These are phyloP conservation scores for Zosterops borbonicus DNA, from an alignment of 2,113 vertebrate species.

Conservation along the genomic window DNA sequence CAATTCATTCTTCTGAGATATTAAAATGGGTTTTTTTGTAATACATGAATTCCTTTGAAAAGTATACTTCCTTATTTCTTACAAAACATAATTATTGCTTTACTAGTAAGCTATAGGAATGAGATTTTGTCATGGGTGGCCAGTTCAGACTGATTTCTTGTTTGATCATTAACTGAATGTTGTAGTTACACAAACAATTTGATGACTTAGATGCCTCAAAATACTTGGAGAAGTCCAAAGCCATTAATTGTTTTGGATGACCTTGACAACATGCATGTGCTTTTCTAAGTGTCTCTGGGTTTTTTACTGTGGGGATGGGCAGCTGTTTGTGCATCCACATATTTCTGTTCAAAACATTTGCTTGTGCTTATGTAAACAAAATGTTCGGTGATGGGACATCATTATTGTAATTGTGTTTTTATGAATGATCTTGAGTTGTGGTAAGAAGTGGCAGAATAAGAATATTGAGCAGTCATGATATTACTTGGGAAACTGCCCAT, in stretches of 20 bases:
- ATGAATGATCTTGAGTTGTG: background rate
- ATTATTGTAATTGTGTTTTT: background rate
- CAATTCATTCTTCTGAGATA: background rate
- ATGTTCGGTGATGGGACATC: background rate
- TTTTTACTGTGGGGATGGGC: background rate
- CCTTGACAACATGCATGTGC: background rate
- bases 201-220: background rate
- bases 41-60: background rate
- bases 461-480: background rate
- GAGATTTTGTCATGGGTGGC: background rate
- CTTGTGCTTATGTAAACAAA: background rate
- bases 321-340: background rate
- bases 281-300: background rate
- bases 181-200: background rate
- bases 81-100: background rate
- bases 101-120: background rate
- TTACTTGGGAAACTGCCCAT: background rate
- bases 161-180: conserved; percentile 10
- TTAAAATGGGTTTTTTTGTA: background rate
- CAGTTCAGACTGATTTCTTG: background rate
- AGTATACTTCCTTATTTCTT: background rate
- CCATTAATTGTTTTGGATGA: background rate
- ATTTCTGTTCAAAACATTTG: background rate
- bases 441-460: background rate
- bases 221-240: background rate